phyloP scores from a whole-genome alignment of 1,140 invertebrate species.

The Panagrolaimus sp. region DNA sequence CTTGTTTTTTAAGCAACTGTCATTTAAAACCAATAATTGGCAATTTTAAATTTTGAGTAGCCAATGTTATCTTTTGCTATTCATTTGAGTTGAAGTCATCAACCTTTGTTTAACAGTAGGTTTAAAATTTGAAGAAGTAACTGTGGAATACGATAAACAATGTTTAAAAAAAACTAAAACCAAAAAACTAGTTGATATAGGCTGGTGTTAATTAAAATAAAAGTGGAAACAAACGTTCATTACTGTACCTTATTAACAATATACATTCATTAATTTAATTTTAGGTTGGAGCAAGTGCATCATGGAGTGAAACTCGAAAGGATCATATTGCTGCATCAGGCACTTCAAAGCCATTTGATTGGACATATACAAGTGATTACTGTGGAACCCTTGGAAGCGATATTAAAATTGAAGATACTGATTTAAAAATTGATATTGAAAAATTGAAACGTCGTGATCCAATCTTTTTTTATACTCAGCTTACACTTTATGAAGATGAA shows the following conservation, averaged over 20 bases:
- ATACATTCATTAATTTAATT: conserved; percentile 51
- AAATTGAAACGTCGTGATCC: conserved; percentile 80
- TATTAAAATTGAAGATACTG: conserved; percentile 63
- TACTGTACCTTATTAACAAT: background rate
- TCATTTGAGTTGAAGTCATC: no score
- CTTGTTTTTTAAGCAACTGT: no score
- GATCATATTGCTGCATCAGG: conserved; percentile 70
- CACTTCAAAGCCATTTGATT: conserved; percentile 83
- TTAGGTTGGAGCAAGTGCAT: conserved; percentile 69
- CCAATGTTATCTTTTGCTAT: no score
- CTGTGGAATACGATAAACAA: no score
- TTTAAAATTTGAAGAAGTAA: no score
- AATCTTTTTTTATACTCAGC: conserved; percentile 87
- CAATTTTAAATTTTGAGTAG: no score
- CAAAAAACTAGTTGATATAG: no score
- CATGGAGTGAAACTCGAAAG: conserved; percentile 81
- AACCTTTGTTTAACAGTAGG: no score
- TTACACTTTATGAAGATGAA: conserved; percentile 93
- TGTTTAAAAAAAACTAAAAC: no score
- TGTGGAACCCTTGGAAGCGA: conserved; percentile 66
- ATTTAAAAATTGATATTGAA: conserved; percentile 78
- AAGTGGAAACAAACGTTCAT: no score
- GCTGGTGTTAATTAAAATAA: no score
- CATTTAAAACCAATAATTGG: no score
- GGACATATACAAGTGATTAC: conserved; percentile 93